A percentile compares a stretch with the other conserved stretches of the same genome.
Conservation (phyloP, 2,113 vertebrate species). For the Podilymbus podiceps region DNA sequence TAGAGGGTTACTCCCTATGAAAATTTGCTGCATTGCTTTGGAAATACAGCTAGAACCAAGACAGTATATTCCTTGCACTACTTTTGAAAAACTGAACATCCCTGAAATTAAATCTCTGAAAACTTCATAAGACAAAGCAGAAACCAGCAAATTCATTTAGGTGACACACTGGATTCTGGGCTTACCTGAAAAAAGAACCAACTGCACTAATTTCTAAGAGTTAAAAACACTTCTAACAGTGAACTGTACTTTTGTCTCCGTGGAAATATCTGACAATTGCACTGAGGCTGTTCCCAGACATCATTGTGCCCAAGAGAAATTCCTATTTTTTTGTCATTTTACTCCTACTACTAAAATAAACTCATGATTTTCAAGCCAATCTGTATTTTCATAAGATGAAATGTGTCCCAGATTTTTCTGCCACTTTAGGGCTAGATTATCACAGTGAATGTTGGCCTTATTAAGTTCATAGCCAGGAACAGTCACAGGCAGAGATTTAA, state of each 20-base stretch:
- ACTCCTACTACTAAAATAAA: neutral
- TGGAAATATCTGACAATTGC: slow-evolving; percentile 20
- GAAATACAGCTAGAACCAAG: neutral
- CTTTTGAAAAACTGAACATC: slow-evolving; percentile 25
- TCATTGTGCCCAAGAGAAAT: neutral
- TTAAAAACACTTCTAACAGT: slow-evolving; percentile 28
- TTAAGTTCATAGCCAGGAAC: neutral
- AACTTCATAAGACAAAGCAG: neutral
- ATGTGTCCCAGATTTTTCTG: neutral
- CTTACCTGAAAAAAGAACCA: neutral
- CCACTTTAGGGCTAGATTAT: neutral
- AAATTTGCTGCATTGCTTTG: neutral
- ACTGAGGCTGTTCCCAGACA: neutral
- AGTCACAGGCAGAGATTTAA: neutral
- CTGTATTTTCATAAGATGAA: neutral
- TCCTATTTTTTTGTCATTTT: neutral
- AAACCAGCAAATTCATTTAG: slow-evolving; percentile 18
- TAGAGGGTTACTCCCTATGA: neutral
- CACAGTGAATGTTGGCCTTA: neutral
- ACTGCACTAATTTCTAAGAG: neutral
- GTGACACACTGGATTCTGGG: neutral
- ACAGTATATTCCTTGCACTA: neutral
- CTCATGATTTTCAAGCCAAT: neutral
- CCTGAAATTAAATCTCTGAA: neutral
- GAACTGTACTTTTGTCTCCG: neutral